Conservation (phyloP, 2,797 vertebrate genomes). For the Loriculus beryllinus region DNA sequence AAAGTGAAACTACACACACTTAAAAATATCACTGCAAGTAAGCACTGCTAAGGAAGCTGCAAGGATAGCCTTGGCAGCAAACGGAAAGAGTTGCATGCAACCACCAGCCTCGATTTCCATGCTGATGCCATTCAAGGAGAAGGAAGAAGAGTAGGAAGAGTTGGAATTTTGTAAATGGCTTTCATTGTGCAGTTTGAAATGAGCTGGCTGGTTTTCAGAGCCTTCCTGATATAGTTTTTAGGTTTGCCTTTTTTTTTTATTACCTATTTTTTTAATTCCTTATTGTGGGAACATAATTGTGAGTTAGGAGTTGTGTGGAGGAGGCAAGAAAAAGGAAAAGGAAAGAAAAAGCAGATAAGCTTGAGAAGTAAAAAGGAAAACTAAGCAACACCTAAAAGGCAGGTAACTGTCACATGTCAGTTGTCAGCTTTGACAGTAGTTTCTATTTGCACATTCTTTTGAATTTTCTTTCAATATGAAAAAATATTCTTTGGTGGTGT, state of each 20-base stretch:
- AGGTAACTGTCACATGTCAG: neutral
- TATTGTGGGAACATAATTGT: neutral
- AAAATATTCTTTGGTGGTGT: neutral
- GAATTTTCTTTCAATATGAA: neutral
- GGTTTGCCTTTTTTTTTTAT: neutral
- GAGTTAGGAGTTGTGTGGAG: neutral
- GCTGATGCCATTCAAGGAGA: accelerated
- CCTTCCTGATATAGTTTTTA: neutral
- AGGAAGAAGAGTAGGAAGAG: neutral
- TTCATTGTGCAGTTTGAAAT: neutral
- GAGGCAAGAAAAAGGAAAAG: accelerated
- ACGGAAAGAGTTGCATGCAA: neutral
- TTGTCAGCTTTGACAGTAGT: neutral
- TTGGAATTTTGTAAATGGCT: neutral
- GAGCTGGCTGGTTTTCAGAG: neutral
- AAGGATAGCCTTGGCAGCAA: neutral
- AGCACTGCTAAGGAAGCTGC: neutral
- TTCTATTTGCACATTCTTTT: neutral
- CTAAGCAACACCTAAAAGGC: neutral
- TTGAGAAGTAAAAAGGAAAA: neutral
- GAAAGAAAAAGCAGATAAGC: neutral
- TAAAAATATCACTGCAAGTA: neutral
- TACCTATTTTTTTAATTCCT: neutral
- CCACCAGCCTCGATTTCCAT: neutral
- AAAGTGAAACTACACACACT: neutral